Evolutionary conservation across 2,888 invertebrate genomes (phyloP).

Genomic region (Drosophila leonis): DNA sequence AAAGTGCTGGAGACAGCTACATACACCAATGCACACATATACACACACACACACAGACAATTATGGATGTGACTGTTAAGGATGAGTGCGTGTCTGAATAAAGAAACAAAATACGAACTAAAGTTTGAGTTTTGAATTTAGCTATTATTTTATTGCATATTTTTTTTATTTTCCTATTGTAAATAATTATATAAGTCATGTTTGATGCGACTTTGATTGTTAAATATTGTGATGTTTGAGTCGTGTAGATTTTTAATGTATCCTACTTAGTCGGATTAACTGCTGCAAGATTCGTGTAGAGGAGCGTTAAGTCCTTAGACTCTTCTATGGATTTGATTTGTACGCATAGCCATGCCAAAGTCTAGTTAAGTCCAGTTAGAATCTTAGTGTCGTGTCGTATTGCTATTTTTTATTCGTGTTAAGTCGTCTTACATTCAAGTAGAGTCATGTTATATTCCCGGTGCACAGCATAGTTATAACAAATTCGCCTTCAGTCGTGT

Average conservation of each 20-base stretch:
- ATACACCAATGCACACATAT: conserved; percentile 14
- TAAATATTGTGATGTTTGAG: too few relatives aligned
- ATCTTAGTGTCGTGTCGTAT: neutral
- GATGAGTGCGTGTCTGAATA: neutral
- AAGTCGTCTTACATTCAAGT: neutral
- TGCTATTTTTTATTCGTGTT: neutral
- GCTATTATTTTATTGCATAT: neutral
- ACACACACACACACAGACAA: conserved; percentile 1
- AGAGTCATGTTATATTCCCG: too few relatives aligned
- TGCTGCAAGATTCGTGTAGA: too few relatives aligned
- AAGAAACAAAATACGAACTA: neutral
- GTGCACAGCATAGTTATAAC: too few relatives aligned
- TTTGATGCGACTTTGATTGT: too few relatives aligned
- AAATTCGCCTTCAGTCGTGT: too few relatives aligned
- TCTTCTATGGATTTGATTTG: too few relatives aligned
- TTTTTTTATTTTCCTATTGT: neutral
- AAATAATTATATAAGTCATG: neutral
- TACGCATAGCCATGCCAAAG: too few relatives aligned
- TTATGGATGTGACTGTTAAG: neutral
- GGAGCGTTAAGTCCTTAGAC: too few relatives aligned
- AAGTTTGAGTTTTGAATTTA: neutral
- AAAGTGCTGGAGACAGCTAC: conserved; percentile 23
- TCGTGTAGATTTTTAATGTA: too few relatives aligned
- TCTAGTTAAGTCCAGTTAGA: neutral
- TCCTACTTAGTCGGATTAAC: too few relatives aligned